phyloP scores from a whole-genome alignment of 2,888 invertebrate species.

The Nineta flava region DNA sequence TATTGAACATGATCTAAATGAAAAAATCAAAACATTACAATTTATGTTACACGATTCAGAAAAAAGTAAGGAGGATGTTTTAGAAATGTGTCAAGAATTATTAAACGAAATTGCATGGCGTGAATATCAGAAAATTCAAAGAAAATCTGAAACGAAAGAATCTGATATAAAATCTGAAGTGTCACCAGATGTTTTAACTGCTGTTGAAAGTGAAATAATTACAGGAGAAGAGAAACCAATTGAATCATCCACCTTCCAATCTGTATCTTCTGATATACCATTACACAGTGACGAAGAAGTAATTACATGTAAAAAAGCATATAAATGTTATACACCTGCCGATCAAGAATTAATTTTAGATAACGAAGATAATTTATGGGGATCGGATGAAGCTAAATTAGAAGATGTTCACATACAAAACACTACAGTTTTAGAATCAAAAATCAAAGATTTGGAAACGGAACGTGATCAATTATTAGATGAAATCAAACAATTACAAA shows the following conservation, averaged over 20 bases:
- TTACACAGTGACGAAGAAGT: conserved; percentile 14
- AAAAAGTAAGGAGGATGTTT: conserved; percentile 24
- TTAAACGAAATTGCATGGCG: conserved; percentile 23
- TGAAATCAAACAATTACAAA: conserved; percentile 46
- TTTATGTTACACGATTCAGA: conserved; percentile 26
- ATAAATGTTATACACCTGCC: conserved; percentile 21
- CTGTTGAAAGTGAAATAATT: conserved; percentile 13
- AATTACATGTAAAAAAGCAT: conserved; percentile 19
- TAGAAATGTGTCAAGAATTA: conserved; percentile 23
- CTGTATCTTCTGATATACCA: not conserved
- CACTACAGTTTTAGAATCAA: conserved; percentile 38
- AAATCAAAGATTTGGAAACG: conserved; percentile 38
- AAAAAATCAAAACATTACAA: conserved; percentile 20
- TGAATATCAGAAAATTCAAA: conserved; percentile 18
- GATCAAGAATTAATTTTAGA: conserved; percentile 18
- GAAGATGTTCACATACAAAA: conserved; percentile 28
- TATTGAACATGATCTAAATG: not conserved
- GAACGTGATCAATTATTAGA: conserved; percentile 39
- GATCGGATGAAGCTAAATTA: conserved; percentile 33
- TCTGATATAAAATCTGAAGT: conserved; percentile 10
- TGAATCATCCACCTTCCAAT: not conserved
- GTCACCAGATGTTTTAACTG: conserved; percentile 1
- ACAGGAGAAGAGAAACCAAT: conserved; percentile 5
- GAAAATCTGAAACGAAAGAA: conserved; percentile 4
- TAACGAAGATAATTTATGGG: conserved; percentile 38